Evolutionary conservation across 2,113 vertebrate genomes (phyloP).

Genomic region (Thalassoma bifasciatum): DNA sequence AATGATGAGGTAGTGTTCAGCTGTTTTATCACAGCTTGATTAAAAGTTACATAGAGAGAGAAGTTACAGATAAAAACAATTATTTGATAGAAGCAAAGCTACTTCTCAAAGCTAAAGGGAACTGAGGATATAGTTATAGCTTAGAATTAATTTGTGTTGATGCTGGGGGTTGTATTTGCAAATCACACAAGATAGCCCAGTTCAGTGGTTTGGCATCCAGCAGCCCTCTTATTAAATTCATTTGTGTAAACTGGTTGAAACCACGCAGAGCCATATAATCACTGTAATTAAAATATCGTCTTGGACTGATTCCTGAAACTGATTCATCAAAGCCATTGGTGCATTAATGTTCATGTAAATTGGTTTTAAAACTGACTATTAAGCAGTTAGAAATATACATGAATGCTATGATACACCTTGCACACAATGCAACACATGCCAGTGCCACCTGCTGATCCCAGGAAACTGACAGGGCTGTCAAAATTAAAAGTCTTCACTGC

Average conservation of each 20-base stretch:
- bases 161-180: constrained; percentile 6
- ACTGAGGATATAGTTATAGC: background rate
- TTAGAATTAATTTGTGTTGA: background rate
- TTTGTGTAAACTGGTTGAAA: constrained; percentile 30
- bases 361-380: constrained; percentile 8
- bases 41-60: background rate
- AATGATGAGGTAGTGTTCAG: background rate
- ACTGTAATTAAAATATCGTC: constrained; percentile 31
- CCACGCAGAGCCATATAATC: constrained; percentile 21
- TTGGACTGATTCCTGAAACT: constrained; percentile 29
- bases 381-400: constrained; percentile 18
- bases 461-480: constrained; percentile 4
- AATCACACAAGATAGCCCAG: background rate
- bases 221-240: constrained; percentile 20
- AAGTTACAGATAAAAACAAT: background rate
- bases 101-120: background rate
- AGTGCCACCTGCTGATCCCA: constrained; percentile 39
- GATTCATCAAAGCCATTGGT: constrained; percentile 29
- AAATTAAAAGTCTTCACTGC: constrained; percentile 36
- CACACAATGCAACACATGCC: constrained; percentile 23
- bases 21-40: background rate
- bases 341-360: constrained; percentile 14
- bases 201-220: constrained; percentile 15
- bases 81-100: background rate
- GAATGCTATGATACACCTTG: background rate